phyloP scores from a whole-genome alignment of 1,140 invertebrate genomes.

The Akabosia matsudoensis region DNA sequence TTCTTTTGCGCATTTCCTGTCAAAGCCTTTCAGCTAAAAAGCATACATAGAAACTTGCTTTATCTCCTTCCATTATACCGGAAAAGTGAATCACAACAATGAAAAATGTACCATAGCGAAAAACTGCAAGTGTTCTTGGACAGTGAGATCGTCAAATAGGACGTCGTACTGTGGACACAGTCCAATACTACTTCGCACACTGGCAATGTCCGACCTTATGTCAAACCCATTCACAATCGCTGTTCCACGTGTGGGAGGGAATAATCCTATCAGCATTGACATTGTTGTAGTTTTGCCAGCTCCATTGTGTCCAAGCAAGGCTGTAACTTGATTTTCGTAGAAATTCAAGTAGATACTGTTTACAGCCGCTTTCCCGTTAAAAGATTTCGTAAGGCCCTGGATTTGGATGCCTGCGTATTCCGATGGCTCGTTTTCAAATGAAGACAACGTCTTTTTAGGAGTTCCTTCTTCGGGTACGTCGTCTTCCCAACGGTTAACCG shows the following conservation, averaged over 20 bases:
- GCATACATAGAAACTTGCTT: not conserved
- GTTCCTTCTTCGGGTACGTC: not conserved
- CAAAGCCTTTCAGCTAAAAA: constrained; percentile 31
- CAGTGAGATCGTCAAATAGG: constrained; percentile 59
- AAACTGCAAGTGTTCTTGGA: constrained; percentile 60
- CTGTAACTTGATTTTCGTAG: constrained; percentile 60
- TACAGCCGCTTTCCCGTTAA: constrained; percentile 62
- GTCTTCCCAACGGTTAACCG: constrained; percentile 48
- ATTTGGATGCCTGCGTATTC: constrained; percentile 62
- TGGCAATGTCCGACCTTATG: constrained; percentile 55
- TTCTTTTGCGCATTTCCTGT: not conserved
- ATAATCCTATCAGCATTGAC: constrained; percentile 74
- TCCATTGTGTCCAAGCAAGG: constrained; percentile 78
- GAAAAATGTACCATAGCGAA: constrained; percentile 49
- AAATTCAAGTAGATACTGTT: constrained; percentile 64
- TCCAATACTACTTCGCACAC: constrained; percentile 61
- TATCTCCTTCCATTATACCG: not conserved
- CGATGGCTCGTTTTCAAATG: constrained; percentile 59
- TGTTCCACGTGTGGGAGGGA: constrained; percentile 60
- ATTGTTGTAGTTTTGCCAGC: constrained; percentile 79
- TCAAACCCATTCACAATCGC: constrained; percentile 65
- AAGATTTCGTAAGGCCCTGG: constrained; percentile 58
- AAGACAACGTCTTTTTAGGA: not conserved
- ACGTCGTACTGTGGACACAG: constrained; percentile 65
- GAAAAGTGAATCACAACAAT: not conserved